Conservation (phyloP, 2,888 invertebrate genomes). For the Celastrina argiolus region DNA sequence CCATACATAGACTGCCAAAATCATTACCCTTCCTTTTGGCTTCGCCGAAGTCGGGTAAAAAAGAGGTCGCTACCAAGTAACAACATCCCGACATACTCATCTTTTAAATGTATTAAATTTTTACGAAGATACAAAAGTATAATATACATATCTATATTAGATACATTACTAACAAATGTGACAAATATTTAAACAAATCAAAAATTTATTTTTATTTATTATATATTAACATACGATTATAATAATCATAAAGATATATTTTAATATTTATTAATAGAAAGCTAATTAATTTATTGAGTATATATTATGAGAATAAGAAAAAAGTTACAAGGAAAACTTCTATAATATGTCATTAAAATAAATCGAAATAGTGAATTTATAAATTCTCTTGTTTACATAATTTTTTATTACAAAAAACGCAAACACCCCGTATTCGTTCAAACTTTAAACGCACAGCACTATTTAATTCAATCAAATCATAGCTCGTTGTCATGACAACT, state of each 20-base stretch:
- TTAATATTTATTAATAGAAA: not conserved
- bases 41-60: too few species aligned
- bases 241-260: not conserved
- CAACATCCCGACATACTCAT: too few species aligned
- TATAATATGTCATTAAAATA: not conserved
- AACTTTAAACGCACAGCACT: not conserved
- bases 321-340: too few species aligned
- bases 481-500: not conserved
- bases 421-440: not conserved
- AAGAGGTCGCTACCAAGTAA: too few species aligned
- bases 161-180: too few species aligned
- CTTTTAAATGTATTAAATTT: too few species aligned
- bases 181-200: not conserved
- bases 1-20: too few species aligned
- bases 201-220: not conserved
- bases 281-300: not conserved
- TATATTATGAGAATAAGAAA: not conserved
- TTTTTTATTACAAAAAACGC: not conserved
- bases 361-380: not conserved
- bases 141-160: too few species aligned
- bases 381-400: too few species aligned
- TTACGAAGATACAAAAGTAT: too few species aligned
- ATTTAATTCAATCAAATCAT: slow-evolving; percentile 14
- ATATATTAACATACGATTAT: not conserved
- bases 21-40: too few species aligned